phyloP scores from a whole-genome alignment of 2,888 invertebrate species.

The Eupithecia subfuscata region DNA sequence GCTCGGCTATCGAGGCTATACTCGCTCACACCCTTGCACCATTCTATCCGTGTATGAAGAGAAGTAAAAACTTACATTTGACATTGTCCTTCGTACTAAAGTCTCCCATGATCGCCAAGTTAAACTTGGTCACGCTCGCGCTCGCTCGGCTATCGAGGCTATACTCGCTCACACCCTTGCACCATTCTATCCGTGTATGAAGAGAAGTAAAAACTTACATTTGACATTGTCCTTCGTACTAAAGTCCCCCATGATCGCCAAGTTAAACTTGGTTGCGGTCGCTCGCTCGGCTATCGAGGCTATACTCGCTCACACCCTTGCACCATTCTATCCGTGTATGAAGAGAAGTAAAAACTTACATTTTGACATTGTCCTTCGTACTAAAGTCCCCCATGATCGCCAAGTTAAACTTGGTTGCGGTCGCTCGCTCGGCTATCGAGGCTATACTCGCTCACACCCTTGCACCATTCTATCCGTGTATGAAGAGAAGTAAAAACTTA shows the following conservation, averaged over 20 bases:
- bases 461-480: constrained; percentile 44
- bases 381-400: constrained; percentile 71
- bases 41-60: not conserved
- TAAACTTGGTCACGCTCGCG: constrained; percentile 52
- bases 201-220: constrained; percentile 49
- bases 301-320: constrained; percentile 42
- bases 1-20: constrained; percentile 55
- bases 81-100: constrained; percentile 67
- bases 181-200: too few relatives aligned
- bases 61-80: constrained; percentile 51
- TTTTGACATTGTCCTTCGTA: constrained; percentile 65
- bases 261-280: constrained; percentile 51
- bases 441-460: constrained; percentile 45
- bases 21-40: too few relatives aligned
- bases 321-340: too few relatives aligned
- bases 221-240: constrained; percentile 65
- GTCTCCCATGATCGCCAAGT: constrained; percentile 70
- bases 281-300: constrained; percentile 58
- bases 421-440: constrained; percentile 58
- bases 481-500: constrained; percentile 51
- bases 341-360: constrained; percentile 48
- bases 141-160: constrained; percentile 56
- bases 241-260: constrained; percentile 72
- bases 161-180: constrained; percentile 46
- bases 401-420: constrained; percentile 54